Conservation (phyloP, 2,797 vertebrate genomes). For the Propithecus deckenii region DNA sequence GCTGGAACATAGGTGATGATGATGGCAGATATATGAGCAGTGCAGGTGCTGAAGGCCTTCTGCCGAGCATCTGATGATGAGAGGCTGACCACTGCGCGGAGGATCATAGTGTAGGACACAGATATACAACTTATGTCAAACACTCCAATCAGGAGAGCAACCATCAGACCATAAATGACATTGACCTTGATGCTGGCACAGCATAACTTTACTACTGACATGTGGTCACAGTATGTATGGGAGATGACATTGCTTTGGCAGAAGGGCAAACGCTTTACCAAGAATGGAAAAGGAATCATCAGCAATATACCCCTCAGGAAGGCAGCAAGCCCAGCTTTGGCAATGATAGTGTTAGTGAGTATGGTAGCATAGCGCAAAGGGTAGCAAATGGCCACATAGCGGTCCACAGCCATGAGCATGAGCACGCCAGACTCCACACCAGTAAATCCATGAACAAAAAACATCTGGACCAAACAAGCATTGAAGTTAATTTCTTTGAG, state of each 20-base stretch:
- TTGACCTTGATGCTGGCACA: slow-evolving; percentile 53
- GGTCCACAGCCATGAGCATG: slow-evolving; percentile 86
- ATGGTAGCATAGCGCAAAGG: slow-evolving; percentile 82
- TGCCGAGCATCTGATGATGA: slow-evolving; percentile 59
- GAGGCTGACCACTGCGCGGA: slow-evolving; percentile 46
- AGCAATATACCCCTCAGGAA: slow-evolving; percentile 71
- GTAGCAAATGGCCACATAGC: slow-evolving; percentile 85
- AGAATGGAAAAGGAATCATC: slow-evolving; percentile 73
- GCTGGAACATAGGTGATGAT: slow-evolving; percentile 73
- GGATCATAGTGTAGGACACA: slow-evolving; percentile 64
- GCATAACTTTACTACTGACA: slow-evolving; percentile 72
- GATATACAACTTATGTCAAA: slow-evolving; percentile 68
- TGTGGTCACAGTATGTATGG: slow-evolving; percentile 73
- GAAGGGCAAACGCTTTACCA: slow-evolving; percentile 78
- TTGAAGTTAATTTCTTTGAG: slow-evolving; percentile 80
- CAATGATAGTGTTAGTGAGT: slow-evolving; percentile 82
- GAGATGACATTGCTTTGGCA: slow-evolving; percentile 72
- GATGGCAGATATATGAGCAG: slow-evolving; percentile 61
- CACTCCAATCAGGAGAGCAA: slow-evolving; percentile 60
- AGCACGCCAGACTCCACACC: slow-evolving; percentile 86
- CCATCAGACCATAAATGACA: slow-evolving; percentile 63
- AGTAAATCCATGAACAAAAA: slow-evolving; percentile 83
- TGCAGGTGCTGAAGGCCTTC: slow-evolving; percentile 66
- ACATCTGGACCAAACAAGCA: slow-evolving; percentile 84
- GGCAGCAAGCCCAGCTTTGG: slow-evolving; percentile 72